Conservation (phyloP, 2,888 invertebrate species). For the Cantharis rustica region DNA sequence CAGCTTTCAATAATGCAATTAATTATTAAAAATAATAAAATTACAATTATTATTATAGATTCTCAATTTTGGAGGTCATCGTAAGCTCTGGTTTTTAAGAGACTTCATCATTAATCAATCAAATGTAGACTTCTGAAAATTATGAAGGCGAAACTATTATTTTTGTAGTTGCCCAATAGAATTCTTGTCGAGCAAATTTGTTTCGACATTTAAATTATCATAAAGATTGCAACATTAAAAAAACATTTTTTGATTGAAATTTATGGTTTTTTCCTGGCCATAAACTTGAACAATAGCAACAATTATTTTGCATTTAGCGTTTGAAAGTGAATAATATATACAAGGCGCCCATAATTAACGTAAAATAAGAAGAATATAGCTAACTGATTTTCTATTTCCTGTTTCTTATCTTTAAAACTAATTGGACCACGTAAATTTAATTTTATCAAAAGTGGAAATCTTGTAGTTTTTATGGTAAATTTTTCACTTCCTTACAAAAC, state of each 20-base stretch:
- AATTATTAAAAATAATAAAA: neutral
- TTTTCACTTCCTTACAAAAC: neutral
- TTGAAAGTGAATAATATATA: neutral
- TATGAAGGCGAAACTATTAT: neutral
- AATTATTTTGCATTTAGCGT: neutral
- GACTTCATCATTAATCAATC: neutral
- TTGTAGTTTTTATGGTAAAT: neutral
- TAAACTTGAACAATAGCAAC: neutral
- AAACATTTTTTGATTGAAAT: neutral
- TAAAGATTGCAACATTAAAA: neutral
- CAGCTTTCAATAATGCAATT: too few relatives aligned
- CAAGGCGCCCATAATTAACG: neutral
- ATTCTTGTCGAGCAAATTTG: neutral
- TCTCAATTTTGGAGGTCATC: neutral
- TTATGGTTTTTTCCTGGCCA: neutral
- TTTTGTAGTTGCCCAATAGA: neutral
- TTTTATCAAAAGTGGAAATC: neutral
- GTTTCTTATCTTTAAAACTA: neutral
- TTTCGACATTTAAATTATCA: neutral
- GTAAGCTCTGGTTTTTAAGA: neutral
- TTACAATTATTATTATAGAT: neutral
- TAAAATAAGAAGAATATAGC: neutral
- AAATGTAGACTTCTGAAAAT: neutral
- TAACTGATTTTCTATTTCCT: neutral
- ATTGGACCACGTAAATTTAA: neutral